Conservation (phyloP, 2,113 vertebrate genomes). For the Zosterops pallidus region DNA sequence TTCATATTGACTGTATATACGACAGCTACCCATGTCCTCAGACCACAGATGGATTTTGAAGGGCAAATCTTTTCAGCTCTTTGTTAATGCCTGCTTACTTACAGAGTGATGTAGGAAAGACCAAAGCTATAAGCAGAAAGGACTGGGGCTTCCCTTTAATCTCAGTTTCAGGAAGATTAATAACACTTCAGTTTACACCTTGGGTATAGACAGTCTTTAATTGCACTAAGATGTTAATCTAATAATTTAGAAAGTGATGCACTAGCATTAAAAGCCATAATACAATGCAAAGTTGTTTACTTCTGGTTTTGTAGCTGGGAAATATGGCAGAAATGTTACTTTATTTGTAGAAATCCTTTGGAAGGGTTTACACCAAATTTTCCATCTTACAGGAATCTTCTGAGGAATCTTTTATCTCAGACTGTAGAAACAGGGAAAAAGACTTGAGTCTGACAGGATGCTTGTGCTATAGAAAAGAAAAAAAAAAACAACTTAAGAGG, state of each 20-base stretch:
- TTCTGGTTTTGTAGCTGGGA: neutral
- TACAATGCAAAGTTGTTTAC: neutral
- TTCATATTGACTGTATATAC: neutral
- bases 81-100: neutral
- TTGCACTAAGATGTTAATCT: neutral
- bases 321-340: neutral
- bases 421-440: neutral
- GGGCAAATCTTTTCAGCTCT: neutral
- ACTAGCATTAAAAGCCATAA: neutral
- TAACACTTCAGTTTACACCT: neutral
- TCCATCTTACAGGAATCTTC: neutral
- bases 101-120: accelerated
- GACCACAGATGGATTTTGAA: neutral
- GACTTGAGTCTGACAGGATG: neutral
- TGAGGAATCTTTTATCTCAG: neutral
- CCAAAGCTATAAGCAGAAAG: neutral
- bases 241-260: neutral
- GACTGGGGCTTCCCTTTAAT: neutral
- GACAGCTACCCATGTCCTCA: neutral
- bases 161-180: neutral
- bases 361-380: neutral
- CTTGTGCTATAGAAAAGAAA: neutral
- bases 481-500: neutral
- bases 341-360: neutral
- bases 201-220: neutral